These are phyloP conservation scores for Carlito syrichta DNA, from an alignment of 2,113 vertebrate genomes.

Conservation along the genomic window DNA sequence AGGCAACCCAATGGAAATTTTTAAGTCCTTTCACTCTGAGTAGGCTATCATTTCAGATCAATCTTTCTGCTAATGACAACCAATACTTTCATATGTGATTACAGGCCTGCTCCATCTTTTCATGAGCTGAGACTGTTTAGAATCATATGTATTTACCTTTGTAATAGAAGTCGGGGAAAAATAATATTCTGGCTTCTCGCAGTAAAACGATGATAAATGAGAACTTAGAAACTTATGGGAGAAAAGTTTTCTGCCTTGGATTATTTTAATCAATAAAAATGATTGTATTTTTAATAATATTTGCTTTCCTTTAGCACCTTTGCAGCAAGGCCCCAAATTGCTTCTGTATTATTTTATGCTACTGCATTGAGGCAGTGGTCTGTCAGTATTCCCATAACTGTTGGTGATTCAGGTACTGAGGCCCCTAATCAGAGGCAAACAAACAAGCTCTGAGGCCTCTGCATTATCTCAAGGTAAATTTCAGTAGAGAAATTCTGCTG, in stretches of 20 bases:
- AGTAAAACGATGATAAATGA: slow-evolving; percentile 90
- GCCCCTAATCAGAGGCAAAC: background rate
- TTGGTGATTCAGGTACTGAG: slow-evolving; percentile 62
- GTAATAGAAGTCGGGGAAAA: slow-evolving; percentile 94
- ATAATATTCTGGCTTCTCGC: slow-evolving; percentile 87
- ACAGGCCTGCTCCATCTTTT: slow-evolving; percentile 89
- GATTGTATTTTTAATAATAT: slow-evolving; percentile 86
- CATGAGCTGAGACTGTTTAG: slow-evolving; percentile 89
- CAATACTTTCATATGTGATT: slow-evolving; percentile 93
- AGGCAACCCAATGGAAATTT: slow-evolving; percentile 82
- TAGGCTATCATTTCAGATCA: slow-evolving; percentile 84
- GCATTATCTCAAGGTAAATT: background rate
- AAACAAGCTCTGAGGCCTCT: background rate
- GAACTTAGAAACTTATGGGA: slow-evolving; percentile 85
- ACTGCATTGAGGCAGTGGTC: slow-evolving; percentile 73
- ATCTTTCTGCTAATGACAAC: slow-evolving; percentile 88
- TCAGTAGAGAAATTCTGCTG: background rate
- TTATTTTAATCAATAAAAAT: slow-evolving; percentile 88
- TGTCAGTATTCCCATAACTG: slow-evolving; percentile 58
- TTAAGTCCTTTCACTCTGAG: slow-evolving; percentile 79
- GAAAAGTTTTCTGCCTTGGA: slow-evolving; percentile 80
- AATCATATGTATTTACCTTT: slow-evolving; percentile 92
- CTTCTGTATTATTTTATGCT: slow-evolving; percentile 80
- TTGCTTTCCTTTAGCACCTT: slow-evolving; percentile 87
- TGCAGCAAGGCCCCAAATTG: slow-evolving; percentile 83